Conservation (phyloP, 2,113 vertebrate genomes). For the Pelusios castaneus region DNA sequence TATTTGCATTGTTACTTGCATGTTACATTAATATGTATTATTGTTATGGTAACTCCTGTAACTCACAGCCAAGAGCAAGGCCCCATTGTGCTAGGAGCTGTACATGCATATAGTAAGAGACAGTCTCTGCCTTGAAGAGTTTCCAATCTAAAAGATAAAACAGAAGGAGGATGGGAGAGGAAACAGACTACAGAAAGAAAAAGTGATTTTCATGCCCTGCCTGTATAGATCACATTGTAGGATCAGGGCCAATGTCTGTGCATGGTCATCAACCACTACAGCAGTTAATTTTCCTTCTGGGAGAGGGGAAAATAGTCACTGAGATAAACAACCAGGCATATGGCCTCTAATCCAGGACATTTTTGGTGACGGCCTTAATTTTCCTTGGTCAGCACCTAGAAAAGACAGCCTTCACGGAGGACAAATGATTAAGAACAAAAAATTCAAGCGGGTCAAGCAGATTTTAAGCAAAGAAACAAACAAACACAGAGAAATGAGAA, state of each 20-base stretch:
- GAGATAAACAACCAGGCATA: neutral
- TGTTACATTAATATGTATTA: neutral
- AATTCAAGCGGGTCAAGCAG: neutral
- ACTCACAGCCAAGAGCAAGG: neutral
- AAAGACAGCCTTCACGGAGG: neutral
- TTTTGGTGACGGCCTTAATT: neutral
- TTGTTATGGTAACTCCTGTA: rapidly evolving
- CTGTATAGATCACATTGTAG: neutral
- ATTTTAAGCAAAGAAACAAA: neutral
- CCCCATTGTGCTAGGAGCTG: neutral
- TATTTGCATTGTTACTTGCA: neutral
- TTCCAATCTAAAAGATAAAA: neutral
- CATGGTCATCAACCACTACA: neutral
- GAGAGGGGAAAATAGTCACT: neutral
- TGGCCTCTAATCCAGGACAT: neutral
- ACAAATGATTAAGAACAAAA: neutral
- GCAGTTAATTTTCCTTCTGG: neutral
- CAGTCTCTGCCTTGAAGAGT: neutral
- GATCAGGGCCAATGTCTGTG: neutral
- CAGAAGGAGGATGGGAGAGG: neutral
- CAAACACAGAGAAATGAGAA: neutral
- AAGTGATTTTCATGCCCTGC: neutral
- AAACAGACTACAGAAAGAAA: neutral
- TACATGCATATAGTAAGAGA: neutral
- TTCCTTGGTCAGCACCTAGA: neutral